Evolutionary conservation across 2,113 vertebrate genomes (phyloP).

Genomic region (Dissostichus mawsoni): DNA sequence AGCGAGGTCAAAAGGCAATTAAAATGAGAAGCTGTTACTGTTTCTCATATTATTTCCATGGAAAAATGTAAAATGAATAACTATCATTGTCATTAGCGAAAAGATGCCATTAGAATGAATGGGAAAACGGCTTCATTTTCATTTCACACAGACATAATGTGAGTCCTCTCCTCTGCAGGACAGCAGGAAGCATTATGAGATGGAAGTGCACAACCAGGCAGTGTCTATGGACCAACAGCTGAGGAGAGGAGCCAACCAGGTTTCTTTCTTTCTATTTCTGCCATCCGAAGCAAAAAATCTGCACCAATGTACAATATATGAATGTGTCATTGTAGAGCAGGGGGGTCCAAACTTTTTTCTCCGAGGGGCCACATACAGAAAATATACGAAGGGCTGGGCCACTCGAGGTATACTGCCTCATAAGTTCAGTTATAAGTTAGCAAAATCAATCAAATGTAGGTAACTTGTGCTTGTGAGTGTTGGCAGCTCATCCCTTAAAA

Average conservation of each 20-base stretch:
- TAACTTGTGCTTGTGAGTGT: no score
- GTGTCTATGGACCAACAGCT: constrained; percentile 83
- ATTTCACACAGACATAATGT: background rate
- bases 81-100: background rate
- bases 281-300: background rate
- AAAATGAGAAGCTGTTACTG: background rate
- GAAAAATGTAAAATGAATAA: background rate
- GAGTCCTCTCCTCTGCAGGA: constrained; percentile 77
- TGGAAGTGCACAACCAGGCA: constrained; percentile 87
- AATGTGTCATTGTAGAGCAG: background rate
- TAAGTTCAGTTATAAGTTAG: no score
- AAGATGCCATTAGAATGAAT: background rate
- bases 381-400: no score
- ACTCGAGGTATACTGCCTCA: no score
- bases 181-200: constrained; percentile 91
- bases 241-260: constrained; percentile 83
- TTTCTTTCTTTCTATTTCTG: constrained; percentile 25
- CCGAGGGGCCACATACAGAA: no score
- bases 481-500: no score
- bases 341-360: no score
- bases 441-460: no score
- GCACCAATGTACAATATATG: background rate
- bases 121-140: background rate
- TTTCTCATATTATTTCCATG: background rate
- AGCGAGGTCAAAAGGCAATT: background rate